Evolutionary conservation across 1,140 invertebrate genomes (phyloP).

Genomic region (Hesperophylax magnus): DNA sequence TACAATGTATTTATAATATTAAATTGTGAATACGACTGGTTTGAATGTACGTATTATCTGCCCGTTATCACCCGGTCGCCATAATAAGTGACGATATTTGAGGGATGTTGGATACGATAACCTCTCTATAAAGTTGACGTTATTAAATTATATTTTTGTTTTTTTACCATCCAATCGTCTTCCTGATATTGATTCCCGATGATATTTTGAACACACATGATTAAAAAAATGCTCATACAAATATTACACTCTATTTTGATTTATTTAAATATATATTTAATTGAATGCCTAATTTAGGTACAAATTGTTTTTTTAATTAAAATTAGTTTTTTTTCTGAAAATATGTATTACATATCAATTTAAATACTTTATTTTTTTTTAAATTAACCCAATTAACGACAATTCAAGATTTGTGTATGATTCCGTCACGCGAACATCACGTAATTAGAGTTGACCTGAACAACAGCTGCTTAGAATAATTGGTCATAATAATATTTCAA

Average conservation of each 20-base stretch:
- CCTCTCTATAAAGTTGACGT: slow-evolving; percentile 14
- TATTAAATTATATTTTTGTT: slow-evolving; percentile 33
- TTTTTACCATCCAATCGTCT: slow-evolving; percentile 16
- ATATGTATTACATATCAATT: too few species aligned
- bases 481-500: too few species aligned
- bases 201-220: background rate
- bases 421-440: too few species aligned
- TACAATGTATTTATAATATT: too few species aligned
- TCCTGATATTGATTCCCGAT: slow-evolving; percentile 32
- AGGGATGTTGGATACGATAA: slow-evolving; percentile 27
- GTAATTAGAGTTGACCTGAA: too few species aligned
- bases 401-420: too few species aligned
- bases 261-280: too few species aligned
- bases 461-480: too few species aligned
- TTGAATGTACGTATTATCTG: slow-evolving; percentile 3
- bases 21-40: too few species aligned
- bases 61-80: slow-evolving; percentile 20
- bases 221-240: background rate
- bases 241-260: too few species aligned
- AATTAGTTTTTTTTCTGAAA: background rate
- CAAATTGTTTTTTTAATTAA: background rate
- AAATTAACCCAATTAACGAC: too few species aligned
- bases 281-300: background rate
- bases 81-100: background rate
- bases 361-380: too few species aligned